phyloP scores from a whole-genome alignment of 2,888 invertebrate species.

The Folsomia manolachei region DNA sequence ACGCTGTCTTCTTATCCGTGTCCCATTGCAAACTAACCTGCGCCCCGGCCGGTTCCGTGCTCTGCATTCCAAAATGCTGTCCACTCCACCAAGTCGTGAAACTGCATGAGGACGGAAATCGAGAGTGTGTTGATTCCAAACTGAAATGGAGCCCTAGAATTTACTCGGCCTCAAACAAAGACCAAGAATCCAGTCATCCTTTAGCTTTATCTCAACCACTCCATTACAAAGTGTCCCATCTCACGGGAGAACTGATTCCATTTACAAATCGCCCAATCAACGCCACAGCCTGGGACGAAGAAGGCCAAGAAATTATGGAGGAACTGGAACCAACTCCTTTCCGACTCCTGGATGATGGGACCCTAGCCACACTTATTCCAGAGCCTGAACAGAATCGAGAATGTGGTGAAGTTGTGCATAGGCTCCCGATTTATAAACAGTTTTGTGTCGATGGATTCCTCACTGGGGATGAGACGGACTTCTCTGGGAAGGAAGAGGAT shows the following conservation, averaged over 20 bases:
- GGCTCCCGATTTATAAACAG: not conserved
- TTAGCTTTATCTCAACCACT: not conserved
- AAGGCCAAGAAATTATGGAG: not conserved
- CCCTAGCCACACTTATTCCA: slow-evolving; percentile 4
- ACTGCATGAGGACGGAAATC: not conserved
- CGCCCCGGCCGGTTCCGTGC: not conserved
- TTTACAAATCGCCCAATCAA: not conserved
- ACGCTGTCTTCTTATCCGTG: not conserved
- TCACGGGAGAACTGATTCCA: not conserved
- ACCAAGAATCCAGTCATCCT: not conserved
- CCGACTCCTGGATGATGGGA: slow-evolving; percentile 25
- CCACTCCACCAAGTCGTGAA: not conserved
- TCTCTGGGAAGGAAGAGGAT: not conserved
- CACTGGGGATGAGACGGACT: not conserved
- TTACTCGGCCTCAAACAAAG: not conserved
- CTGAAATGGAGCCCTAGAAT: slow-evolving; percentile 7
- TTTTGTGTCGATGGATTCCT: slow-evolving; percentile 31
- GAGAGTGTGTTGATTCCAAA: not conserved
- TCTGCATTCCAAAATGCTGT: slow-evolving; percentile 13
- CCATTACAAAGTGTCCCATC: not conserved
- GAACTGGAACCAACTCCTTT: slow-evolving; percentile 1
- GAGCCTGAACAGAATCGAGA: slow-evolving; percentile 6
- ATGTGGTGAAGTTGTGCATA: not conserved
- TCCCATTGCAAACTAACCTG: not conserved
- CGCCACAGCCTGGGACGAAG: not conserved